Base-by-base conservation (phyloP, 2,888 invertebrate species). In the Caenorhabditis zanzibari region DNA sequence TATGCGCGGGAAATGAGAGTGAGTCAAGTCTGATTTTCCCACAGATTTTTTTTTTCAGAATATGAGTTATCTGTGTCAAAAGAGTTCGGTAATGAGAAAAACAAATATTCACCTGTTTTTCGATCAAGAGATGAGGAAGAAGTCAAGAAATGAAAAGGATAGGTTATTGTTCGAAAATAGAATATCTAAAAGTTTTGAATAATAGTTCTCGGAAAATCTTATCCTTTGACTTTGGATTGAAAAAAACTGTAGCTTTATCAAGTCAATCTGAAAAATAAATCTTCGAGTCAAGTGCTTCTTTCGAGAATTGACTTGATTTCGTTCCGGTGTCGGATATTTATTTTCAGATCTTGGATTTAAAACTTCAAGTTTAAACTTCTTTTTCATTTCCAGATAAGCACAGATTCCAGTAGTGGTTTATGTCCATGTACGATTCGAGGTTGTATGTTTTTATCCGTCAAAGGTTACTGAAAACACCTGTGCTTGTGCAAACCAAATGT, bases 381-480 rank as follows among this genome's bases (percentile, higher is more conserved):
- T 16, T n/a, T 61, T 26, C 14, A 9, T 19, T 52, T 38, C 49
- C 19, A 68, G 49, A 52, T 54, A 54, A 64, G 41, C 74, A n/a
- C 22, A 56, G 47, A 38, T 28, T 38, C 19, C n/a, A 28, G 35
- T 28, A 22, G 24, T 56, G 68, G 28, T 76, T 61, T 68, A 47
- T 79, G 71, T 32, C 19, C 71, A 28, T 10, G 14, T 63, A 49
- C n/a, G 16, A 64, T 24, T 22, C 19, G n/a, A 19, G 19, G 4
- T 0, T 10, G 32, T 32, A 47, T 38, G 19, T 49, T 28, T 2
- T 4, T 5, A 4, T 44, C 44, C 16, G 38, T n/a, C 38, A 28
- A 79, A 79, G 63, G 79, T 47, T 69, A 64, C 56, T 12, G 5
- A 64, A 64, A 79, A 56, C 79, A 79, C 64, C 79, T 79, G 79